A percentile compares a stretch with the other conserved stretches of the same genome.
Evolutionary conservation across 2,113 vertebrate species (phyloP).

Genomic region (Desmodus rotundus): DNA sequence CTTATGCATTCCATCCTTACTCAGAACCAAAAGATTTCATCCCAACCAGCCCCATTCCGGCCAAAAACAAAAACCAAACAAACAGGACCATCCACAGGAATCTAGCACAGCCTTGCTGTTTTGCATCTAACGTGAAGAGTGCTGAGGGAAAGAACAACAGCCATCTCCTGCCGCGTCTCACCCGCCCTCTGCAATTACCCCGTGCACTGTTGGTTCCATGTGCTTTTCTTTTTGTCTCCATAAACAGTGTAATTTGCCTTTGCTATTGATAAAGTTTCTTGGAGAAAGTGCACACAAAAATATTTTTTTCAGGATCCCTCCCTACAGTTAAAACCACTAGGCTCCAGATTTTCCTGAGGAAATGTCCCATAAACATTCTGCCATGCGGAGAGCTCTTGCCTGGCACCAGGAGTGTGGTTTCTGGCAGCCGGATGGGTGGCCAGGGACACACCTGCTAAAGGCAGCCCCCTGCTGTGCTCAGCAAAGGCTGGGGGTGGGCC

Average conservation of each 20-base stretch:
- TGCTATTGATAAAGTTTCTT: neutral
- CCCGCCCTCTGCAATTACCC: neutral
- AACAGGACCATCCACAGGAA: neutral
- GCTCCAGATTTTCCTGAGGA: neutral
- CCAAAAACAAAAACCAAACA: neutral
- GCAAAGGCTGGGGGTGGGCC: neutral
- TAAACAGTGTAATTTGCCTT: constrained; percentile 16
- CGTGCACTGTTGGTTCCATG: neutral
- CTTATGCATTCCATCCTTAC: neutral
- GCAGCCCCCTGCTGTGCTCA: neutral
- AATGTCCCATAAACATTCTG: neutral
- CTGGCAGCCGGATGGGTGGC: neutral
- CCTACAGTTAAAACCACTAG: neutral
- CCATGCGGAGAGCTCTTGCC: rapidly evolving
- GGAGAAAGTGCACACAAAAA: neutral
- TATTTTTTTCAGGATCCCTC: neutral
- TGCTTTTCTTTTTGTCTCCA: neutral
- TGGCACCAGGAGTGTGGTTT: rapidly evolving
- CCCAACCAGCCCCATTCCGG: neutral
- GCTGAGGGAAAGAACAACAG: neutral
- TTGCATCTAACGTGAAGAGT: neutral
- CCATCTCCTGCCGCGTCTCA: rapidly evolving
- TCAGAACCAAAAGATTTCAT: constrained; percentile 37
- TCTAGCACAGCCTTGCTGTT: neutral
- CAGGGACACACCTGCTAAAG: neutral